A percentile compares a stretch with the other conserved stretches of the same genome.
phyloP scores from a whole-genome alignment of 1,140 invertebrate genomes.

The Rhynchophorus ferrugineus region DNA sequence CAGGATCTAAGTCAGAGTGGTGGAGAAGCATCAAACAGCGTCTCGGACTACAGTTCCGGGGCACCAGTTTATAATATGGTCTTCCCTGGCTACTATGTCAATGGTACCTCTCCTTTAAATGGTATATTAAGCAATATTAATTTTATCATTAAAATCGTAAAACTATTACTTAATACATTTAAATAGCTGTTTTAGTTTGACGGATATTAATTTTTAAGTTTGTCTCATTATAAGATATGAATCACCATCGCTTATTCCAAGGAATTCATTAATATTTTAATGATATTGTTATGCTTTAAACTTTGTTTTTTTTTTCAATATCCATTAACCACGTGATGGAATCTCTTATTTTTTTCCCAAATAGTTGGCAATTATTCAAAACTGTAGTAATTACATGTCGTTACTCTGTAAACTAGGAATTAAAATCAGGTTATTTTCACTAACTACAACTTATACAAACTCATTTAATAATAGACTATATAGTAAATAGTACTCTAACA shows the following conservation, averaged over 20 bases:
- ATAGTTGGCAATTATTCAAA: constrained; percentile 1
- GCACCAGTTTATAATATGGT: constrained; percentile 31
- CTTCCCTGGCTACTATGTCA: constrained; percentile 32
- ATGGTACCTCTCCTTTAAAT: constrained; percentile 22
- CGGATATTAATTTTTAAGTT: too few species aligned
- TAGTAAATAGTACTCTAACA: too few species aligned
- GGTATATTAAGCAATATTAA: too few species aligned
- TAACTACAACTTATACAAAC: not conserved
- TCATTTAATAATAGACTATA: not conserved
- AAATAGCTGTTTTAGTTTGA: too few species aligned
- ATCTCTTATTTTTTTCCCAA: not conserved
- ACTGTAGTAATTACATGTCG: constrained; percentile 1
- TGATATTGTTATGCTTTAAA: too few species aligned
- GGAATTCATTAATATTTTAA: too few species aligned
- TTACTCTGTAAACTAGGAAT: not conserved
- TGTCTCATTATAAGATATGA: too few species aligned
- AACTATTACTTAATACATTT: too few species aligned
- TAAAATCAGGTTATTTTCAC: not conserved
- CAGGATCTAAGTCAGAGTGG: constrained; percentile 29
- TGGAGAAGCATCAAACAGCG: constrained; percentile 27
- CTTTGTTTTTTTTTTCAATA: too few species aligned
- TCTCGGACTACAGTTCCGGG: constrained; percentile 25
- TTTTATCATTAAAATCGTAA: too few species aligned
- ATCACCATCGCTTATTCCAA: too few species aligned
- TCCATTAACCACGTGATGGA: not conserved